Conservation (phyloP, 2,113 vertebrate species). For the Neofelis nebulosa region DNA sequence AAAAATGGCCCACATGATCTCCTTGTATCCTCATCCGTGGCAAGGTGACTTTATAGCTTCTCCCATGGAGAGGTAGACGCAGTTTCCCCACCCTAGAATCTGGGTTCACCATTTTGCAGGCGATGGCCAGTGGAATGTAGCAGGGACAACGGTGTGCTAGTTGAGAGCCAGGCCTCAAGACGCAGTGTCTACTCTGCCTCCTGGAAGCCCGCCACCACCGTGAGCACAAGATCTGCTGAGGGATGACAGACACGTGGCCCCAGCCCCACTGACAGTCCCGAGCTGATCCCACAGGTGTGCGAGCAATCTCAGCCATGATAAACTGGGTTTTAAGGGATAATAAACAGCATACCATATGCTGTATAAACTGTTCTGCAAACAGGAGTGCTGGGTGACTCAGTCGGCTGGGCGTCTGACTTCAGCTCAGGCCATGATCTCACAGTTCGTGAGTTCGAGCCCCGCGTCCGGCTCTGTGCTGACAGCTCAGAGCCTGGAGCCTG, state of each 20-base stretch:
- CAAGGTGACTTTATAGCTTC: background rate
- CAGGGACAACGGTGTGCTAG: background rate
- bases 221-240: background rate
- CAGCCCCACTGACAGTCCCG: rapidly evolving
- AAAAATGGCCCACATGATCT: background rate
- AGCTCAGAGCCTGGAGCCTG: no score
- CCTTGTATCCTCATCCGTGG: background rate
- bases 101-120: background rate
- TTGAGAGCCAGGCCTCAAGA: background rate
- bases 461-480: no score
- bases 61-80: background rate
- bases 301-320: background rate
- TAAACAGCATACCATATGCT: background rate
- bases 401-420: no score
- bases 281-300: background rate
- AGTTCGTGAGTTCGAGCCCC: no score
- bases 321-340: background rate
- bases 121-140: background rate
- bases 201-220: background rate
- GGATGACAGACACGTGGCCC: background rate
- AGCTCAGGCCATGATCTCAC: no score
- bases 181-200: background rate
- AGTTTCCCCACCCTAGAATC: background rate
- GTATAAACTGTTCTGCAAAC: background rate
- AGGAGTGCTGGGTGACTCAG: no score